Evolutionary conservation across 2,888 invertebrate species (phyloP).

Genomic region (Pimpla rufipes): DNA sequence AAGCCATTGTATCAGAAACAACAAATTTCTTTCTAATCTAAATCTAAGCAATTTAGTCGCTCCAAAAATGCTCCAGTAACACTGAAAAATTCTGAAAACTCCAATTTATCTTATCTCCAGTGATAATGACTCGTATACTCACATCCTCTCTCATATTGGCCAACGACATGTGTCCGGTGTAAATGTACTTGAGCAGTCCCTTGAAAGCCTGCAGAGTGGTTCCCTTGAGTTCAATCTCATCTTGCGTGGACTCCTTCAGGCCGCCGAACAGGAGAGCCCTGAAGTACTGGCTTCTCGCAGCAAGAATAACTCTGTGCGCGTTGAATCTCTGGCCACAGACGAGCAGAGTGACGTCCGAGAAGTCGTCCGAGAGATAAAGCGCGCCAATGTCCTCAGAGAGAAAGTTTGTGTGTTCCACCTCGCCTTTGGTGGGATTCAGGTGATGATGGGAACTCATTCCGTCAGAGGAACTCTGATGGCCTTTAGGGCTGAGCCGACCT

Average conservation of each 20-base stretch:
- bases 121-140: conserved; percentile 62
- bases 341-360: conserved; percentile 95
- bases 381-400: conserved; percentile 95
- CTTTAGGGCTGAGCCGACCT: conserved; percentile 27
- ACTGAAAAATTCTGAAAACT: background rate
- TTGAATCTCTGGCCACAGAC: conserved; percentile 92
- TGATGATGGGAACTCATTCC: conserved; percentile 83
- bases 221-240: conserved; percentile 94
- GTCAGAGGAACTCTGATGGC: conserved; percentile 10
- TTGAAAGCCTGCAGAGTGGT: conserved; percentile 94
- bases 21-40: too few species aligned
- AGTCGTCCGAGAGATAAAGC: conserved; percentile 94
- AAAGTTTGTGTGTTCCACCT: conserved; percentile 90
- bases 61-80: background rate
- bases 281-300: conserved; percentile 98
- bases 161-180: conserved; percentile 92
- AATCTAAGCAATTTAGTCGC: background rate
- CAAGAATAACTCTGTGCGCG: conserved; percentile 94
- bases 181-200: conserved; percentile 97
- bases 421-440: conserved; percentile 84
- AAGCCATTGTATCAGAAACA: too few species aligned
- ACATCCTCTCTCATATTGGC: conserved; percentile 87
- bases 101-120: conserved; percentile 20
- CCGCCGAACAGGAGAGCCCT: conserved; percentile 93
- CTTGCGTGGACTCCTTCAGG: conserved; percentile 90